These are phyloP conservation scores for Jordanella pulchra DNA, from an alignment of 2,797 vertebrate genomes.

Conservation along the genomic window DNA sequence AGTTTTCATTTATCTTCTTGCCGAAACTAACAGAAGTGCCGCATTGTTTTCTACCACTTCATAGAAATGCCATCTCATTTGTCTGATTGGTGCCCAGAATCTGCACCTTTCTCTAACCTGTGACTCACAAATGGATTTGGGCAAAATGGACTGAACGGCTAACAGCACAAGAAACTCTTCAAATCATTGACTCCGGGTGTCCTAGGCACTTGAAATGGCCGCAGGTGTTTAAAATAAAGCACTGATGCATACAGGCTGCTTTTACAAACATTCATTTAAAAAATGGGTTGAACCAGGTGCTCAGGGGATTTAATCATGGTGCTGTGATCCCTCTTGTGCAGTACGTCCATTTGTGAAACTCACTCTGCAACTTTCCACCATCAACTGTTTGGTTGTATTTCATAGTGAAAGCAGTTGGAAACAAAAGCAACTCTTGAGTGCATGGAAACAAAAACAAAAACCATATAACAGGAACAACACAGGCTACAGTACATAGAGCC, in stretches of 20 bases:
- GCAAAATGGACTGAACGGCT: neutral
- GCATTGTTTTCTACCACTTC: neutral
- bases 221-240: neutral
- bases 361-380: neutral
- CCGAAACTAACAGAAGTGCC: neutral
- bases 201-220: neutral
- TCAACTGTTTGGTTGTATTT: neutral
- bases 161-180: neutral
- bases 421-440: neutral
- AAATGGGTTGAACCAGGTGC: neutral
- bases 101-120: neutral
- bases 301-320: neutral
- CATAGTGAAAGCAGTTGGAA: neutral
- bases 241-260: neutral
- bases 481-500: neutral
- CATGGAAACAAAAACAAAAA: neutral
- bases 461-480: neutral
- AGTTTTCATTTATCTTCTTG: neutral
- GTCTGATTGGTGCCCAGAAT: neutral
- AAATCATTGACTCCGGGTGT: neutral
- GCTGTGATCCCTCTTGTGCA: constrained; percentile 1
- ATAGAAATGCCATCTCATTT: neutral
- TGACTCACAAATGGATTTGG: neutral
- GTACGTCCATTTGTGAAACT: constrained; percentile 1
- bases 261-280: neutral